Evolutionary conservation across 2,113 vertebrate genomes (phyloP).

Genomic region (Cavia porcellus): DNA sequence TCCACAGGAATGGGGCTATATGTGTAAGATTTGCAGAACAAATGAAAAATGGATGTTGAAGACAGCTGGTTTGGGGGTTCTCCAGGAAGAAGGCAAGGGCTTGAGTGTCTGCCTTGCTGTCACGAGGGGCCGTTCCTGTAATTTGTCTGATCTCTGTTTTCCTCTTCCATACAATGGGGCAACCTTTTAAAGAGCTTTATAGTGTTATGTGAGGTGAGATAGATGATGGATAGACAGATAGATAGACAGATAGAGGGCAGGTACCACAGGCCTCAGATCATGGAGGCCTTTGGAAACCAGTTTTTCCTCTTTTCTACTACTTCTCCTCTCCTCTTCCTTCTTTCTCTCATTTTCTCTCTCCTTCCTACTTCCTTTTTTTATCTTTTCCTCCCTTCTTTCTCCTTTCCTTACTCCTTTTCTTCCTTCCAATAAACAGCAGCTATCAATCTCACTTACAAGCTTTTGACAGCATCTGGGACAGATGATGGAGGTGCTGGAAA

Average conservation of each 20-base stretch:
- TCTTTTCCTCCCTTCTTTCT: rapidly evolving
- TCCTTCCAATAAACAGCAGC: neutral
- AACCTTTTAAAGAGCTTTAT: neutral
- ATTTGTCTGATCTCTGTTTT: neutral
- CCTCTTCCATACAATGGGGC: neutral
- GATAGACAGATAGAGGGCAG: too few species aligned
- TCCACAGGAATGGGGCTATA: constrained; percentile 2
- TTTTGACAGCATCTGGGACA: neutral
- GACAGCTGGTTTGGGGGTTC: neutral
- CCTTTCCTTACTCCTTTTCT: rapidly evolving
- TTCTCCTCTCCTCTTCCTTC: rapidly evolving
- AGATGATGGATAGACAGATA: too few species aligned
- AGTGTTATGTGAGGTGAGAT: neutral
- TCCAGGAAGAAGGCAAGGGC: rapidly evolving
- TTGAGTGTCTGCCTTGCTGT: neutral
- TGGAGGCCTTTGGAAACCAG: neutral
- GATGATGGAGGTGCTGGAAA: neutral
- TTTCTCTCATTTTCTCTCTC: rapidly evolving
- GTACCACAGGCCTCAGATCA: neutral
- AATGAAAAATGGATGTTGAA: neutral
- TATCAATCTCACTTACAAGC: neutral
- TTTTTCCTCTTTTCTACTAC: rapidly evolving
- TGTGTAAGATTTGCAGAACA: neutral
- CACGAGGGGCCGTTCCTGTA: neutral
- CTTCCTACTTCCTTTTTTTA: rapidly evolving